These are phyloP conservation scores for Listronotus oregonensis DNA, from an alignment of 1,140 invertebrate genomes.

Conservation along the genomic window DNA sequence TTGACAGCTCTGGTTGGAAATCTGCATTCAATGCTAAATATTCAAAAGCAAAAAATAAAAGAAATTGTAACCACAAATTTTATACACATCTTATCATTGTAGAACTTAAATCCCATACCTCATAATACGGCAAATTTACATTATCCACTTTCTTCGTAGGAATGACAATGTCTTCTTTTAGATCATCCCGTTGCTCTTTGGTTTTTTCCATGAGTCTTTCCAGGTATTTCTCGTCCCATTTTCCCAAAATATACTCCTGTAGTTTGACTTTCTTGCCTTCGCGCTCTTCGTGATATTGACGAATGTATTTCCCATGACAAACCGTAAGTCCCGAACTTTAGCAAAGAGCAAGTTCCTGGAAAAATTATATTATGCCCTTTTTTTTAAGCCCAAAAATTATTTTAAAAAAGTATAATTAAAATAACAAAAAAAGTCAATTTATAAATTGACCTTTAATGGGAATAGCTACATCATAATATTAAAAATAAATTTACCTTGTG, in stretches of 20 bases:
- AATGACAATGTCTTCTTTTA: conserved; percentile 56
- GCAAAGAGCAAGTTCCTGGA: conserved; percentile 78
- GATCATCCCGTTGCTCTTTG: conserved; percentile 62
- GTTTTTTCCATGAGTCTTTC: conserved; percentile 60
- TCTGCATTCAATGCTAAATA: too few species aligned
- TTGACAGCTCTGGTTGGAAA: too few species aligned
- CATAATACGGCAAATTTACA: conserved; percentile 80
- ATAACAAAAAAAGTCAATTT: too few species aligned
- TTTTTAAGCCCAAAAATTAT: too few species aligned
- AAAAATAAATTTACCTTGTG: conserved; percentile 60
- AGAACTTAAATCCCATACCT: conserved; percentile 56
- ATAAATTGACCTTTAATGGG: too few species aligned
- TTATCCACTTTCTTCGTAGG: conserved; percentile 83
- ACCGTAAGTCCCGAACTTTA: conserved; percentile 97
- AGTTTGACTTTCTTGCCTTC: conserved; percentile 81
- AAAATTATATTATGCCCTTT: not conserved
- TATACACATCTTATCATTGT: too few species aligned
- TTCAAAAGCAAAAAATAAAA: too few species aligned
- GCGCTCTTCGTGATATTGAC: conserved; percentile 94
- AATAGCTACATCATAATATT: too few species aligned
- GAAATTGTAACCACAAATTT: too few species aligned
- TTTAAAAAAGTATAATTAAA: too few species aligned
- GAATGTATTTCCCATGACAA: conserved; percentile 88
- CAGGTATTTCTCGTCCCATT: conserved; percentile 65
- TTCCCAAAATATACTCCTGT: conserved; percentile 83